Evolutionary conservation across 1,140 invertebrate genomes (phyloP).

Genomic region (Drosophila sp.): DNA sequence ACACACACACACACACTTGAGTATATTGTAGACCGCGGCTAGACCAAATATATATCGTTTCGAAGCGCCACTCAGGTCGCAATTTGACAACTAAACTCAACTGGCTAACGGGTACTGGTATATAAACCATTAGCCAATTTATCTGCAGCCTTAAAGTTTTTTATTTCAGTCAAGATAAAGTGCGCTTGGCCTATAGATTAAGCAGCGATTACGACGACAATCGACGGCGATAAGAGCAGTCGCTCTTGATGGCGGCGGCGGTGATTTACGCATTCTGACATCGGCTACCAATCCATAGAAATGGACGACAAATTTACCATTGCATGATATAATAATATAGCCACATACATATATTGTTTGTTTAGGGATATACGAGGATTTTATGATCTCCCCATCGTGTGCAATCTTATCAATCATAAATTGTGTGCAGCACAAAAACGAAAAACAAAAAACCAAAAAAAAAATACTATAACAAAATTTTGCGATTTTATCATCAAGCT

Average conservation of each 20-base stretch:
- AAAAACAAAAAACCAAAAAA: no score
- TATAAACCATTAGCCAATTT: conserved; percentile 59
- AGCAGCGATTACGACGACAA: conserved; percentile 40
- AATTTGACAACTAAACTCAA: conserved; percentile 49
- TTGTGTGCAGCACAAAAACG: conserved; percentile 3
- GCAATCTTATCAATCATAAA: conserved; percentile 32
- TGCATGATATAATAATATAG: conserved; percentile 6
- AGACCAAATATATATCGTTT: conserved; percentile 8
- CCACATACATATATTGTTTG: background rate
- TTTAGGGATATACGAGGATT: background rate
- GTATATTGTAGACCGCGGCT: conserved; percentile 12
- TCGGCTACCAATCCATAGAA: conserved; percentile 37
- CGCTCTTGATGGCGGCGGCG: conserved; percentile 16
- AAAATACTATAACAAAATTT: background rate
- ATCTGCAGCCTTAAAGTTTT: conserved; percentile 62
- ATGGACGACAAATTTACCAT: conserved; percentile 21
- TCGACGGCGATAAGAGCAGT: conserved; percentile 39
- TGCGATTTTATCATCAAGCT: background rate
- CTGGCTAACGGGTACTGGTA: conserved; percentile 22
- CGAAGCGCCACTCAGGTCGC: conserved; percentile 34
- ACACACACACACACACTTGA: conserved; percentile 34
- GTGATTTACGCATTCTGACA: conserved; percentile 59
- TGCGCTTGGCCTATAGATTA: conserved; percentile 55
- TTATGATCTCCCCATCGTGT: background rate
- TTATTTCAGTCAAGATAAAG: conserved; percentile 71